phyloP scores from a whole-genome alignment of 2,113 vertebrate species.

The Grus americana region DNA sequence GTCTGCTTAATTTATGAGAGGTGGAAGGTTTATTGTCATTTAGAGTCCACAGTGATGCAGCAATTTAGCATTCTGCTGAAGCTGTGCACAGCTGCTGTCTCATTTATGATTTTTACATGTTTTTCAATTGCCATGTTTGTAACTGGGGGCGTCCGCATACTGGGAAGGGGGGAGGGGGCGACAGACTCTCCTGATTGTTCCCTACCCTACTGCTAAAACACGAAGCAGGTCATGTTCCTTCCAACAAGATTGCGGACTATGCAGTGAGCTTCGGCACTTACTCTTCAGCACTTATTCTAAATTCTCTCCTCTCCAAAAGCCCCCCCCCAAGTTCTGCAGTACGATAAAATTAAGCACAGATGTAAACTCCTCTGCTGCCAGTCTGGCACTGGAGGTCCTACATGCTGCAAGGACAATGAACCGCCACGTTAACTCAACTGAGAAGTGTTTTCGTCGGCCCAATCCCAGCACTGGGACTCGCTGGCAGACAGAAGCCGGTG shows the following conservation, averaged over 20 bases:
- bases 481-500: not conserved
- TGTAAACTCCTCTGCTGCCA: not conserved
- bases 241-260: not conserved
- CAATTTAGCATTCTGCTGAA: constrained; percentile 69
- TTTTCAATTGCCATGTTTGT: constrained; percentile 76
- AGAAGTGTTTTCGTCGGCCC: too few relatives aligned
- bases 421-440: not conserved
- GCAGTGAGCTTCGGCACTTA: not conserved
- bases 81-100: constrained; percentile 65
- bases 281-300: not conserved
- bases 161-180: not conserved
- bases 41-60: constrained; percentile 74
- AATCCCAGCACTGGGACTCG: not conserved
- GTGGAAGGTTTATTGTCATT: constrained; percentile 83
- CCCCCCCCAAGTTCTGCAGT: not conserved
- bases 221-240: not conserved
- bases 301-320: not conserved
- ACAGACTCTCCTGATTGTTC: not conserved
- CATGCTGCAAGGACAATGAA: not conserved
- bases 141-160: not conserved
- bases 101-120: constrained; percentile 78
- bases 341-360: not conserved
- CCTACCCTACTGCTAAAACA: not conserved
- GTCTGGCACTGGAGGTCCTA: not conserved
- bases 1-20: constrained; percentile 84